These are phyloP conservation scores for Drosophila putrida DNA, from an alignment of 2,888 invertebrate genomes.

Conservation along the genomic window DNA sequence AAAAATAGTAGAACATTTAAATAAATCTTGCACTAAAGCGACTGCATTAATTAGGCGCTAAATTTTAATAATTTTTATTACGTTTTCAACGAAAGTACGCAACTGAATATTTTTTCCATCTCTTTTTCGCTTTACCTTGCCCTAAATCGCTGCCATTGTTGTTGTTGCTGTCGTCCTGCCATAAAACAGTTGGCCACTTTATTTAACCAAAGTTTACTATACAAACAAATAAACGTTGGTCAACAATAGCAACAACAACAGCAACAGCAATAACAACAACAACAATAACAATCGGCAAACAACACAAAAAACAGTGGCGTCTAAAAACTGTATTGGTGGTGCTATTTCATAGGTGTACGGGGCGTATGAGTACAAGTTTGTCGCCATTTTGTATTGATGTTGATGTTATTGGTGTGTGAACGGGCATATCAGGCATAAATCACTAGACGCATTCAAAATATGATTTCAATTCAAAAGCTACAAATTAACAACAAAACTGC, in stretches of 20 bases:
- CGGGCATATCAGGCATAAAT: conserved; percentile 30
- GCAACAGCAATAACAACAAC: conserved; percentile 1
- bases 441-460: conserved; percentile 47
- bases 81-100: conserved; percentile 16
- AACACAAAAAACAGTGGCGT: conserved; percentile 43
- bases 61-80: conserved; percentile 30
- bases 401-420: conserved; percentile 12
- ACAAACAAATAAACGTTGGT: conserved; percentile 75
- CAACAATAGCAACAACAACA: conserved; percentile 43
- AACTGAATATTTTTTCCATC: conserved; percentile 1
- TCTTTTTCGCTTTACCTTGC: conserved; percentile 58
- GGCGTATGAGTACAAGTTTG: conserved; percentile 24
- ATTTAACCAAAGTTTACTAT: conserved; percentile 80
- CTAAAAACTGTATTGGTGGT: conserved; percentile 36
- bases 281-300: conserved; percentile 27
- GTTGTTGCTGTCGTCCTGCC: conserved; percentile 41
- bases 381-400: conserved; percentile 43
- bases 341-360: conserved; percentile 31
- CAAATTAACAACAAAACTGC: conserved; percentile 1
- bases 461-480: conserved; percentile 37
- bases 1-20: conserved; percentile 38
- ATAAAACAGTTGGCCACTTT: conserved; percentile 79
- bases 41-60: conserved; percentile 49
- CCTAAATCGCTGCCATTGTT: conserved; percentile 42
- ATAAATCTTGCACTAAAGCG: conserved; percentile 40